These are phyloP conservation scores for Troides aeacus DNA, from an alignment of 2,888 invertebrate species.

Conservation along the genomic window DNA sequence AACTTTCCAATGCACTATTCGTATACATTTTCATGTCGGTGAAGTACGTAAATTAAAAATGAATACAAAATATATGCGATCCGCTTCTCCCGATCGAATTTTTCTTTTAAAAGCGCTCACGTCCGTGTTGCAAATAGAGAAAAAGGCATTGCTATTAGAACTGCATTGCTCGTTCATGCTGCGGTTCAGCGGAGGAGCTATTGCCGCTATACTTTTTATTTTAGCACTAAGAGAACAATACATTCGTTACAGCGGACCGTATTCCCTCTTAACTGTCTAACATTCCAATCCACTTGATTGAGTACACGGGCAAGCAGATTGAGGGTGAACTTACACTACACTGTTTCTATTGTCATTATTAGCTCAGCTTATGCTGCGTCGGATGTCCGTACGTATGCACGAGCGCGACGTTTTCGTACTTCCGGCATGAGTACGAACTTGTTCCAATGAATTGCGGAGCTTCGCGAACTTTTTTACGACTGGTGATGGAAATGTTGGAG, in stretches of 20 bases:
- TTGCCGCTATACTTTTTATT: conserved; percentile 63
- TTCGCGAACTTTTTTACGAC: conserved; percentile 49
- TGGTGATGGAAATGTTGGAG: conserved; percentile 55
- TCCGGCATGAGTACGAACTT: conserved; percentile 42
- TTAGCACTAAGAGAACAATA: conserved; percentile 68
- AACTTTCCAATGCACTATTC: background rate
- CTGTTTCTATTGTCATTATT: conserved; percentile 36
- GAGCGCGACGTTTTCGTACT: conserved; percentile 44
- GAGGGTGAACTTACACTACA: conserved; percentile 36
- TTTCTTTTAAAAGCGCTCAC: conserved; percentile 54
- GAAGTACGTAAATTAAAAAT: conserved; percentile 31
- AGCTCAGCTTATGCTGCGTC: conserved; percentile 16
- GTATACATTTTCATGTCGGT: conserved; percentile 14
- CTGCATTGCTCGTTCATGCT: conserved; percentile 69
- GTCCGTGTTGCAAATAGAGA: conserved; percentile 44
- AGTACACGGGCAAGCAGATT: conserved; percentile 50
- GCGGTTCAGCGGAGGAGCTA: conserved; percentile 58
- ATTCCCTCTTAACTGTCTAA: conserved; percentile 47
- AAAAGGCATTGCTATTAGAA: conserved; percentile 66
- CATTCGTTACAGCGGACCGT: conserved; percentile 65
- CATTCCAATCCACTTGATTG: conserved; percentile 63
- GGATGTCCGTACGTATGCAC: conserved; percentile 40
- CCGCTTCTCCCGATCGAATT: conserved; percentile 42
- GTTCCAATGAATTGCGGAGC: conserved; percentile 49
- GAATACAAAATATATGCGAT: conserved; percentile 34